phyloP scores from a whole-genome alignment of 2,113 vertebrate species.

The Sinocyclocheilus grahami region DNA sequence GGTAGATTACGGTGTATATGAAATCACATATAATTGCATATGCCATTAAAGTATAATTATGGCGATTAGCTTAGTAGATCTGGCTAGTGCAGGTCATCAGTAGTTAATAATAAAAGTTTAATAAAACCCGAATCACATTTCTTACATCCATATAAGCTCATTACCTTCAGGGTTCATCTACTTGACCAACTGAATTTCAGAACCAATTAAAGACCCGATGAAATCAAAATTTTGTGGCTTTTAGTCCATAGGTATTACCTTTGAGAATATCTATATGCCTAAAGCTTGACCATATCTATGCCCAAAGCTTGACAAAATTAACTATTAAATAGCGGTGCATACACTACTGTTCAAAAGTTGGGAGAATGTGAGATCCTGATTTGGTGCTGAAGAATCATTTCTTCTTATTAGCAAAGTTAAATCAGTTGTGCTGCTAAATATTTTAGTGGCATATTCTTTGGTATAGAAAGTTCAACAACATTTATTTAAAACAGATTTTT shows the following conservation, averaged over 20 bases:
- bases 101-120: slow-evolving; percentile 22
- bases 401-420: not conserved
- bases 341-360: not conserved
- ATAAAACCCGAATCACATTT: slow-evolving; percentile 6
- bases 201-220: not conserved
- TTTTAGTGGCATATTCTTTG: not conserved
- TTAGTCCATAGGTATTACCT: not conserved
- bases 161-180: slow-evolving; percentile 10
- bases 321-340: not conserved
- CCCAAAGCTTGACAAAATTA: not conserved
- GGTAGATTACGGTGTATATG: not conserved
- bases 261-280: not conserved
- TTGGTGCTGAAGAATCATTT: not conserved
- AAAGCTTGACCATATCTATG: not conserved
- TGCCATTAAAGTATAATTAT: slow-evolving; percentile 20
- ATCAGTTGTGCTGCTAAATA: not conserved
- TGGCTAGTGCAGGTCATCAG: not conserved
- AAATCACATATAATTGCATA: not conserved
- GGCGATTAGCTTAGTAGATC: not conserved
- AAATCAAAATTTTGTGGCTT: not conserved
- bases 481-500: not conserved
- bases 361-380: not conserved
- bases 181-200: not conserved
- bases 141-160: slow-evolving; percentile 10
- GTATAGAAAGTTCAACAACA: not conserved